Evolutionary conservation across 2,797 vertebrate species (phyloP).

Genomic region (Silurus aristotelis): DNA sequence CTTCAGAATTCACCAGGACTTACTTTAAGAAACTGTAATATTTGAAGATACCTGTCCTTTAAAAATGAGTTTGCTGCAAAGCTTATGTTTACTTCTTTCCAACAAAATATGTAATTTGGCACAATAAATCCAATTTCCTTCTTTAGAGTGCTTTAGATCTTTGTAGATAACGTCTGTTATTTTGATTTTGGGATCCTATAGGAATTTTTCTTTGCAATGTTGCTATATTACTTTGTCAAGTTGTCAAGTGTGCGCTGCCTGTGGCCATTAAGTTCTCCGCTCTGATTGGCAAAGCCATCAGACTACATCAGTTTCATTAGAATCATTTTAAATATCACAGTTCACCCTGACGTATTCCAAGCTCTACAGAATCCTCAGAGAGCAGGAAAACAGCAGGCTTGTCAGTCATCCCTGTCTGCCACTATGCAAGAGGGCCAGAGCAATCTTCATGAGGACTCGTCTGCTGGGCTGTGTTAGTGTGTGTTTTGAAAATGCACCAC

Average conservation of each 20-base stretch:
- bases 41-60: no score
- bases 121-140: not conserved
- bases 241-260: conserved; percentile 61
- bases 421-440: conserved; percentile 27
- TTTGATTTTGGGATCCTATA: not conserved
- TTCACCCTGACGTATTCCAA: conserved; percentile 59
- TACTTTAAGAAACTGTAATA: not conserved
- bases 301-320: conserved; percentile 54
- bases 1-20: not conserved
- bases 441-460: conserved; percentile 47
- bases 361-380: conserved; percentile 49
- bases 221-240: conserved; percentile 56
- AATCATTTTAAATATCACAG: conserved; percentile 62
- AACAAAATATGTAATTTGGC: not conserved
- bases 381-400: conserved; percentile 40
- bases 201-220: conserved; percentile 30
- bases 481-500: conserved; percentile 28
- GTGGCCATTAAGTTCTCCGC: conserved; percentile 62
- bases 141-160: not conserved
- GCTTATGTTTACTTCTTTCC: not conserved
- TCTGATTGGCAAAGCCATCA: conserved; percentile 59
- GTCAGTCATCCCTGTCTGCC: conserved; percentile 43
- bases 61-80: not conserved
- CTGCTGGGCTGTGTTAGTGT: conserved; percentile 38
- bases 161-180: not conserved